phyloP scores from a whole-genome alignment of 2,888 invertebrate species.

The Hanleya hanleyi region DNA sequence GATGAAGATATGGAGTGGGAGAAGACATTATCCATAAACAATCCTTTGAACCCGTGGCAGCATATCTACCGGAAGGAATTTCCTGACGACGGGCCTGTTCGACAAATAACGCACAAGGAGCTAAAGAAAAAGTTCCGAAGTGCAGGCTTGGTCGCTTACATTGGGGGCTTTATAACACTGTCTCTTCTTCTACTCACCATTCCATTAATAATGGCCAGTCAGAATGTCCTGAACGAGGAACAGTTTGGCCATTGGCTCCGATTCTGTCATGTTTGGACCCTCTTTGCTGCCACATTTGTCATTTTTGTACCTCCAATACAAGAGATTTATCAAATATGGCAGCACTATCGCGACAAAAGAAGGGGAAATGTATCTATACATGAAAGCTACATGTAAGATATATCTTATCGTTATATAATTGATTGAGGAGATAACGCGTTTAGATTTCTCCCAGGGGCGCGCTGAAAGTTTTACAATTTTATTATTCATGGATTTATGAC shows the following conservation, averaged over 20 bases:
- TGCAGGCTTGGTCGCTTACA: neutral
- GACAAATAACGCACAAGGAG: neutral
- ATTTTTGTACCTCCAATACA: conserved; percentile 6
- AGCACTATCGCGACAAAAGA: too few species aligned
- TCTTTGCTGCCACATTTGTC: neutral
- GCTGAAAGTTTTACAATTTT: too few species aligned
- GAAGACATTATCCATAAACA: conserved; percentile 41
- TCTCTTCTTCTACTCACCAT: neutral
- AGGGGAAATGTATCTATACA: too few species aligned
- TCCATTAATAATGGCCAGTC: neutral
- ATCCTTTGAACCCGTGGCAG: conserved; percentile 41
- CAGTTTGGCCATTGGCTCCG: neutral
- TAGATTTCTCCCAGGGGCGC: too few species aligned
- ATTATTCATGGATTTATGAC: too few species aligned
- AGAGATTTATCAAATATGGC: too few species aligned
- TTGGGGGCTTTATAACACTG: neutral
- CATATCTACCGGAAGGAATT: conserved; percentile 12
- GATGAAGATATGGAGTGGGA: conserved; percentile 34
- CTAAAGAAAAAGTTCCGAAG: neutral
- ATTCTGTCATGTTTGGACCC: conserved; percentile 8
- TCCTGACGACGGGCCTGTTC: neutral
- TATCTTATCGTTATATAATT: too few species aligned
- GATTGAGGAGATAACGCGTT: too few species aligned
- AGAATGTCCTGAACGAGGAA: neutral
- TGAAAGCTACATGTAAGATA: too few species aligned